A percentile compares a stretch with the other conserved stretches of the same genome.
Evolutionary conservation across 2,797 vertebrate species (phyloP).

Genomic region (Helicolenus hilgendorfi): DNA sequence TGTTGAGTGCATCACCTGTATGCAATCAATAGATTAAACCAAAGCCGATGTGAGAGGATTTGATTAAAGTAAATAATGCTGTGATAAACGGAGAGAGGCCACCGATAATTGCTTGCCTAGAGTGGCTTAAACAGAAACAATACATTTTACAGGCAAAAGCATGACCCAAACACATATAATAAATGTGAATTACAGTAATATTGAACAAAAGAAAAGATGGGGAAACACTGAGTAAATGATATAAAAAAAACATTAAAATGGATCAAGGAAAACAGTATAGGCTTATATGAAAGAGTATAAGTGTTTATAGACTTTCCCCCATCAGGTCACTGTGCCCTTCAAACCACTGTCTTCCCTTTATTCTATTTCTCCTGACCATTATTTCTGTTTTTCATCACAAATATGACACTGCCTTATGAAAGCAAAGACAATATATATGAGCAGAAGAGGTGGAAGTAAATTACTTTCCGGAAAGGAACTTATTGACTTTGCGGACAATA

Average conservation of each 20-base stretch:
- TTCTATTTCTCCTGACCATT: background rate
- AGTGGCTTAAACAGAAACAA: background rate
- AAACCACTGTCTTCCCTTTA: background rate
- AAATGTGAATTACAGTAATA: background rate
- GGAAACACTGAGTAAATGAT: background rate
- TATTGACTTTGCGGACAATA: constrained; percentile 32
- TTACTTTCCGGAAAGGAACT: background rate
- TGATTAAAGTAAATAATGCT: constrained; percentile 45
- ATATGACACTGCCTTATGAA: constrained; percentile 22
- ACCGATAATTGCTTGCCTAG: constrained; percentile 4
- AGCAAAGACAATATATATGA: background rate
- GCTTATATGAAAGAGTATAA: background rate
- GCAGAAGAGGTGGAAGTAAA: background rate
- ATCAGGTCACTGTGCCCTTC: background rate
- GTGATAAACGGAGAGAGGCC: constrained; percentile 21
- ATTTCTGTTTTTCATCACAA: constrained; percentile 19
- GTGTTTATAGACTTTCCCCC: background rate
- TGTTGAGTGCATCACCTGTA: constrained; percentile 37
- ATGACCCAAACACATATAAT: background rate
- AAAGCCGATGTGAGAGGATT: constrained; percentile 54
- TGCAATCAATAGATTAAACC: constrained; percentile 76
- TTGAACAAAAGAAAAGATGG: background rate
- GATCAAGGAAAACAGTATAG: background rate
- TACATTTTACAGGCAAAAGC: background rate
- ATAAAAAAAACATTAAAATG: background rate